Evolutionary conservation across 2,797 vertebrate species (phyloP).

Genomic region (Spea hammondii): DNA sequence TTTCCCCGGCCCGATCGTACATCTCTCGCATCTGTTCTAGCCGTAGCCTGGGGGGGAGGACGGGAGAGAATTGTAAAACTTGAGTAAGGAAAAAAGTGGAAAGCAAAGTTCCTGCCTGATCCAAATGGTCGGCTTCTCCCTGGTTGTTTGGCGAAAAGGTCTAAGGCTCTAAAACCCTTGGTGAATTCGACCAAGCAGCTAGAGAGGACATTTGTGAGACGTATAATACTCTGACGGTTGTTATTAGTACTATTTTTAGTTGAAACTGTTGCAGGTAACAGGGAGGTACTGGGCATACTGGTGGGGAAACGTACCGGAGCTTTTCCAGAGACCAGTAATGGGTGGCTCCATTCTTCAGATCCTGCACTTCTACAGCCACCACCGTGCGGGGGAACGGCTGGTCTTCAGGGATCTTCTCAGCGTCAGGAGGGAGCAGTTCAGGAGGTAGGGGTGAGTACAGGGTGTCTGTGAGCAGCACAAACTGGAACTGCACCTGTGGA

Average conservation of each 20-base stretch:
- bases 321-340: constrained; percentile 98
- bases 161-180: neutral
- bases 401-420: constrained; percentile 72
- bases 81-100: neutral
- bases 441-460: constrained; percentile 91
- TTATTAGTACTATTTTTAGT: too few species aligned
- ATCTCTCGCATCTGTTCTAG: constrained; percentile 96
- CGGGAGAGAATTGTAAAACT: neutral
- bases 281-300: too few species aligned
- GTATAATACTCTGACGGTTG: too few species aligned
- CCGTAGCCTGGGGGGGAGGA: constrained; percentile 75
- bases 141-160: neutral
- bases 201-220: too few species aligned
- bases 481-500: constrained; percentile 94
- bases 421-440: constrained; percentile 82
- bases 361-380: constrained; percentile 94
- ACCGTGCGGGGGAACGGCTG: constrained; percentile 90
- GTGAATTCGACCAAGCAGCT: neutral
- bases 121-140: too few species aligned
- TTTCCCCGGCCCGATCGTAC: constrained; percentile 95
- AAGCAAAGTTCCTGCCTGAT: too few species aligned
- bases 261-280: too few species aligned
- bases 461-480: constrained; percentile 93
- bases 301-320: constrained; percentile 78
- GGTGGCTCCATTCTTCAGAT: constrained; percentile 94